phyloP scores from a whole-genome alignment of 2,797 vertebrate genomes.

The Myoxocephalus aenaeus region DNA sequence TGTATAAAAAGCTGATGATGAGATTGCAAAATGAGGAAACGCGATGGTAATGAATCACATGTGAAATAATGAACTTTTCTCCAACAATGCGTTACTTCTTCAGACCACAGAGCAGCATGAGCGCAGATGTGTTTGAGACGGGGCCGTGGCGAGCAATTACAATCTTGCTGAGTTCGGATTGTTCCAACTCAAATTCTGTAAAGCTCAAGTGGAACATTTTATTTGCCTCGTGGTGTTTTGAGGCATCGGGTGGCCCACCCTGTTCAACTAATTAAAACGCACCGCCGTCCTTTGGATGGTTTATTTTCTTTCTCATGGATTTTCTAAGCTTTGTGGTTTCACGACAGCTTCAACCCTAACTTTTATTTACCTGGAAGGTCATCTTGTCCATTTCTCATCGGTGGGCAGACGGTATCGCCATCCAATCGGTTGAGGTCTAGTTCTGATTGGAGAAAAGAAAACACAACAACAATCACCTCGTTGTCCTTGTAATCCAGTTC shows the following conservation, averaged over 20 bases:
- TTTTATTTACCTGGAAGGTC: constrained; percentile 86
- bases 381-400: constrained; percentile 85
- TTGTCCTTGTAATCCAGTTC: neutral
- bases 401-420: constrained; percentile 85
- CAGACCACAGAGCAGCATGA: constrained; percentile 38
- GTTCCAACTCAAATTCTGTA: constrained; percentile 57
- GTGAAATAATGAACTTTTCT: constrained; percentile 15
- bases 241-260: constrained; percentile 50
- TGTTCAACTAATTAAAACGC: constrained; percentile 65
- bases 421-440: constrained; percentile 86
- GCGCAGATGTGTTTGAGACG: constrained; percentile 56
- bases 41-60: neutral
- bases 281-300: constrained; percentile 34
- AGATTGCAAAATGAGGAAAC: too few relatives aligned
- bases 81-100: constrained; percentile 15
- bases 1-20: neutral
- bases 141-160: constrained; percentile 67
- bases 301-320: constrained; percentile 21
- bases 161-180: constrained; percentile 77
- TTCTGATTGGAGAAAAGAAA: constrained; percentile 69
- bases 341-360: neutral
- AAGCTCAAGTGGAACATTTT: constrained; percentile 73
- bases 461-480: neutral
- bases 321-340: constrained; percentile 37
- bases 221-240: constrained; percentile 71